Conservation (phyloP, 2,888 invertebrate genomes). For the Tenthredo scrophulariae region DNA sequence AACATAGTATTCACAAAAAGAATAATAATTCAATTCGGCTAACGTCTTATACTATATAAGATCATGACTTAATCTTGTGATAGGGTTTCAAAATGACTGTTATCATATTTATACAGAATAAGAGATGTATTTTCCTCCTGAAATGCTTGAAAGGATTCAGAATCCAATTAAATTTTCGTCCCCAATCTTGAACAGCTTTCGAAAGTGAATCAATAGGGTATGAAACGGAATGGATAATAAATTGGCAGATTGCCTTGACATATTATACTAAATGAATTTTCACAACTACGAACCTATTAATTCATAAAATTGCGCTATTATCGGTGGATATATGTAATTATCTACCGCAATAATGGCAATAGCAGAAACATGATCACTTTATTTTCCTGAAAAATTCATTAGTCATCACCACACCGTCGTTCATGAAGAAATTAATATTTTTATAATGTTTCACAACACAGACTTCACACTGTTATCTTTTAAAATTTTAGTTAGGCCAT, state of each 20-base stretch:
- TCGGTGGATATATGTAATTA: neutral
- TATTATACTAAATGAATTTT: neutral
- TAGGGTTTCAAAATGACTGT: neutral
- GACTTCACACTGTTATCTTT: too few species aligned
- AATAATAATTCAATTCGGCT: too few species aligned
- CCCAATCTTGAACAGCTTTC: neutral
- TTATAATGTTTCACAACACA: too few species aligned
- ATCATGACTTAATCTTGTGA: neutral
- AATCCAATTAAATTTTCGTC: neutral
- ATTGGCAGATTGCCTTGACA: neutral
- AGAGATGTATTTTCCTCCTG: neutral
- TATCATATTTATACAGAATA: neutral
- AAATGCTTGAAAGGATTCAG: neutral
- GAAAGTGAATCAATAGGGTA: constrained; percentile 6
- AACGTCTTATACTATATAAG: neutral
- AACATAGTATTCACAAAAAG: too few species aligned
- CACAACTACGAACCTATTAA: neutral
- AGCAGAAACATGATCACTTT: neutral
- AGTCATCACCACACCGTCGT: too few species aligned
- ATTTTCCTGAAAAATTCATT: too few species aligned
- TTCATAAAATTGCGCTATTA: neutral
- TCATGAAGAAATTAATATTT: too few species aligned
- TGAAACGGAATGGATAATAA: neutral
- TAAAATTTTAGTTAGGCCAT: too few species aligned
- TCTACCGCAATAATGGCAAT: neutral